Evolutionary conservation across 53 echinoderm and acorn worm species (phyloP), one percentile per base, ranked within the genome.

Genomic region (Temnopleurus reevesii): DNA sequence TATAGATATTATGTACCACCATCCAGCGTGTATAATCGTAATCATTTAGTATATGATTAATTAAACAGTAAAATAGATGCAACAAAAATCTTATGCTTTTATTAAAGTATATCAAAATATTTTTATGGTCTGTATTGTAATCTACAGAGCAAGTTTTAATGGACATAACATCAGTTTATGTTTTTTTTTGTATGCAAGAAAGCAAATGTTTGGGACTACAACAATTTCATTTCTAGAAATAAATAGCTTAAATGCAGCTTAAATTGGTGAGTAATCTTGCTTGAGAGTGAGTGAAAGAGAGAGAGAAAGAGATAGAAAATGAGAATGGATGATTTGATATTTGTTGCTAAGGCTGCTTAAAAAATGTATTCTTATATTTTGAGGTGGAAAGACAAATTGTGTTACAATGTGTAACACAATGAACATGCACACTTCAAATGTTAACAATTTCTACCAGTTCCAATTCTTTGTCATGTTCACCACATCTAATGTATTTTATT

Each of bases 41-140:
- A 87, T 66, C 88, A 87, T 87, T 87, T 87, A 87, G 88, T 71
- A 66, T 87, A 87, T 87, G 88, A 87, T 87, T 87, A 87, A 71
- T 45, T 51, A 66, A 86, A 87, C 88, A 87, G 88, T 87, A 87
- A 87, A 30, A 87, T 87, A 87, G 88, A 87, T 87, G 88, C 88
- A 87, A 66, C 88, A 87, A 87, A 60, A 87, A 87, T 71, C 55
- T 65, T 66, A 87, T 87, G 71, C 88, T 87, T 84, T 87, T 87
- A 87, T 87, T 66, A 53, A 87, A 87, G 54, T 66, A 87, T 87
- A 87, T 87, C 19, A 87, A 87, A 53, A 87, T 87, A 87, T 87
- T 87, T 87, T 87, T 87, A 87, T 87, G 88, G 88, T 87, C 88
- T 87, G 88, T 87, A 66, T 64, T 87, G 71, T 66, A 30, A 66